These are phyloP conservation scores for Crotalus viridis DNA, from an alignment of 2,113 vertebrate genomes.

Conservation along the genomic window DNA sequence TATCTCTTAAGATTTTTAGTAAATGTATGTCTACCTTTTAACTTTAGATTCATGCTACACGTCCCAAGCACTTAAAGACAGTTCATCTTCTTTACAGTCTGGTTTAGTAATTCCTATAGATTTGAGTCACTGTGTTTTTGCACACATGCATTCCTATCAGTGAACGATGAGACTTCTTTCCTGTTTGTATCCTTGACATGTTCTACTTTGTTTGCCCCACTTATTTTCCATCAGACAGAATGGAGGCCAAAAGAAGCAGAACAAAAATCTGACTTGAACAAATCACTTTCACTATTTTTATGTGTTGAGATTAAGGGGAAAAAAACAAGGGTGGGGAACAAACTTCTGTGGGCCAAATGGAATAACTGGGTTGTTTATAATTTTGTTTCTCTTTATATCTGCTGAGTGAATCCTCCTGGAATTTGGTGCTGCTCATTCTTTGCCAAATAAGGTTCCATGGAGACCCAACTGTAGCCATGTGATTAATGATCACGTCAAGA, in stretches of 20 bases:
- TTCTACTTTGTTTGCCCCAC: not conserved
- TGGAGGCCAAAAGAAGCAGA: not conserved
- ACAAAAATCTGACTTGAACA: not conserved
- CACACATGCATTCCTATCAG: not conserved
- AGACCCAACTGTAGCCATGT: fast-evolving
- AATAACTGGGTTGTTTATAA: not conserved
- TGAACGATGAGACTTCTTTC: conserved; percentile 10
- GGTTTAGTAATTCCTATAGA: not conserved
- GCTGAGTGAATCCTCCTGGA: not conserved
- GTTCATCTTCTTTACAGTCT: not conserved
- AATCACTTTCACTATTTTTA: not conserved
- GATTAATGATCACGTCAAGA: not conserved
- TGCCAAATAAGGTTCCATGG: not conserved
- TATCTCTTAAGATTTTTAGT: not conserved
- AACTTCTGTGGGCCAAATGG: not conserved
- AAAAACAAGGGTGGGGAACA: not conserved
- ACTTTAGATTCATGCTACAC: not conserved
- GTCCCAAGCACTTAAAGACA: not conserved
- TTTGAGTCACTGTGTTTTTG: not conserved
- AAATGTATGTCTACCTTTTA: fast-evolving
- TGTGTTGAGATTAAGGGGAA: not conserved
- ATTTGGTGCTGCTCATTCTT: not conserved
- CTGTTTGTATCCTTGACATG: not conserved
- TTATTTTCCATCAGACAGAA: conserved; percentile 16
- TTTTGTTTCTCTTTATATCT: conserved; percentile 8